Evolutionary conservation across 1,140 invertebrate genomes (phyloP), one percentile per base, ranked within the genome.

Genomic region (Calephelis virginiensis): DNA sequence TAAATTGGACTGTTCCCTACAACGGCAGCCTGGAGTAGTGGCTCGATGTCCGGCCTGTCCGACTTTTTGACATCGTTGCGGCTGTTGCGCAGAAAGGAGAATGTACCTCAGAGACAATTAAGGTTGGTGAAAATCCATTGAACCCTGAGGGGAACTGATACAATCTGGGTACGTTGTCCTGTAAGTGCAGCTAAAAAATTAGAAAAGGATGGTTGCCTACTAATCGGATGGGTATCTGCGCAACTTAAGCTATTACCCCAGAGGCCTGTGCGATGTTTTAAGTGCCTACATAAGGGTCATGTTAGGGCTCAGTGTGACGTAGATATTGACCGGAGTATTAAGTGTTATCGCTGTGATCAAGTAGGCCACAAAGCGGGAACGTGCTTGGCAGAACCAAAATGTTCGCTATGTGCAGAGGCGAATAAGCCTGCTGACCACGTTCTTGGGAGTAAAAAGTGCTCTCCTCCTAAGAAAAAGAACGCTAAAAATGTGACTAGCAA

Each of bases 311-410:
- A 38, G 38, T 61, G 60, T 45, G 13, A n/a, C 10, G 6, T 12
- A 1, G 38, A n/a, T 1, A n/a, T 13, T 6, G 38, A 61, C 40
- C 7, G 60, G 10, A 61, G 60, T 38, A n/a, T 8, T 43, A 5
- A 14, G 10, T 61, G 60, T 17, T 61, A 61, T 11, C 60, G 60
- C 11, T 61, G 60, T 45, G 37, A 38, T 9, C 60, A 61, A 13
- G 5, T n/a, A n/a, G 60, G 60, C 12, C 60, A 46, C n/a, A 13
- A 40, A 43, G 60, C 45, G 6, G 8, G 9, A 40, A n/a, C 11
- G 7, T 61, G 60, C 14, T n/a, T 6, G 4, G 12, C 28, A 9
- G 4, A 7, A 5, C 38, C 40, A 8, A 14, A 43, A n/a, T 43
- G 60, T 37, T 38, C 38, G 17, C 37, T 61, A 5, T 61, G 60